phyloP scores from a whole-genome alignment of 1,140 invertebrate species.

The Agrypnia vestita region DNA sequence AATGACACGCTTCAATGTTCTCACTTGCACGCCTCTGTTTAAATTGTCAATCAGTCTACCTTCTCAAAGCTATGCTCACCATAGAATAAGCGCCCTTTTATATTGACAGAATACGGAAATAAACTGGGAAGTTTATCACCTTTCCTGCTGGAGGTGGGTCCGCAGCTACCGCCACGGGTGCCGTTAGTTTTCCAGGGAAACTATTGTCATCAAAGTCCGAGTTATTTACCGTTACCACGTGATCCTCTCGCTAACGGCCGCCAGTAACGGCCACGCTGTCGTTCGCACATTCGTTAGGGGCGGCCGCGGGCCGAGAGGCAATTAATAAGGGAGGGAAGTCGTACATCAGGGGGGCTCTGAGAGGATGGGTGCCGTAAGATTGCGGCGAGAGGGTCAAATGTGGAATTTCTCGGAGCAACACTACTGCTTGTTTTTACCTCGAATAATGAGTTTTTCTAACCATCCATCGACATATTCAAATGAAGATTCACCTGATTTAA shows the following conservation, averaged over 20 bases:
- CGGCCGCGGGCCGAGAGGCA: slow-evolving; percentile 45
- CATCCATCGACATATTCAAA: too few relatives aligned
- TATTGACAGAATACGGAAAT: too few relatives aligned
- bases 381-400: not conserved
- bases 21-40: too few relatives aligned
- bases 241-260: slow-evolving; percentile 30
- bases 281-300: slow-evolving; percentile 57
- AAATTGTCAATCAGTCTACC: too few relatives aligned
- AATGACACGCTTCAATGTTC: too few relatives aligned
- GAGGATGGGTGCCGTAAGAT: not conserved
- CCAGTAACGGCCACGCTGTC: slow-evolving; percentile 44
- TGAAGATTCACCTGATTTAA: too few relatives aligned
- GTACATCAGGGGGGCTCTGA: slow-evolving; percentile 51
- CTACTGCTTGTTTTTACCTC: too few relatives aligned
- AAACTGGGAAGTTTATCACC: too few relatives aligned
- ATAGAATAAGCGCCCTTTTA: too few relatives aligned
- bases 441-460: too few relatives aligned
- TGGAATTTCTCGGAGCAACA: not conserved
- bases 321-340: slow-evolving; percentile 57
- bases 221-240: slow-evolving; percentile 41
- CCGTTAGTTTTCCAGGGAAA: slow-evolving; percentile 7
- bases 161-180: not conserved
- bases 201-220: slow-evolving; percentile 40
- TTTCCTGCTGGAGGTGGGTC: not conserved
- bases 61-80: too few relatives aligned